Percentiles rank a stretch among this genome's conserved stretches.
phyloP scores from a whole-genome alignment of 2,797 vertebrate species.

The Botia almorhae region DNA sequence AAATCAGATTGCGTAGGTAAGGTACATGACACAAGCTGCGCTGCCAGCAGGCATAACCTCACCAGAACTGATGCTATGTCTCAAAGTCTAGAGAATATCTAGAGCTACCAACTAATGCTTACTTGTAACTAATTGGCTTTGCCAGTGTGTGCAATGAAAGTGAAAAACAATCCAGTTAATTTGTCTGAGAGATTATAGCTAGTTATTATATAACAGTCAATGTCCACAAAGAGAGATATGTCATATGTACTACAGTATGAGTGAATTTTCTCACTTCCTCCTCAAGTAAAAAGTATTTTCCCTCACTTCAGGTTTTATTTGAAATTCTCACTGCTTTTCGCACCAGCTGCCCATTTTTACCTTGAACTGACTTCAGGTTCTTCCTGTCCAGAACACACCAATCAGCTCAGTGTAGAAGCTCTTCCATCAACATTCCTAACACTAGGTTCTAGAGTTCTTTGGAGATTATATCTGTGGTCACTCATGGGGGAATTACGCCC shows the following conservation, averaged over 20 bases:
- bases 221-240: not conserved
- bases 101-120: not conserved
- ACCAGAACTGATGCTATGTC: not conserved
- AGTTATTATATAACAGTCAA: not conserved
- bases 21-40: not conserved
- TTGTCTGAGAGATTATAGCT: not conserved
- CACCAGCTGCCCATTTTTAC: not conserved
- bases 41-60: not conserved
- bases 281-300: not conserved
- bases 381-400: not conserved
- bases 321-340: not conserved
- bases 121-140: not conserved
- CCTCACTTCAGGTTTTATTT: not conserved
- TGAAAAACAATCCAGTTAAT: not conserved
- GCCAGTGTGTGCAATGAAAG: not conserved
- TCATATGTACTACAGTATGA: not conserved
- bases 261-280: not conserved
- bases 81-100: not conserved
- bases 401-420: not conserved
- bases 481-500: not conserved
- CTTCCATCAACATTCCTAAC: constrained; percentile 10
- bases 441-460: not conserved
- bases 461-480: constrained; percentile 1
- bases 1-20: constrained; percentile 4
- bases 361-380: not conserved